Evolutionary conservation across 2,113 vertebrate genomes (phyloP).

Genomic region (Peromyscus maniculatus): DNA sequence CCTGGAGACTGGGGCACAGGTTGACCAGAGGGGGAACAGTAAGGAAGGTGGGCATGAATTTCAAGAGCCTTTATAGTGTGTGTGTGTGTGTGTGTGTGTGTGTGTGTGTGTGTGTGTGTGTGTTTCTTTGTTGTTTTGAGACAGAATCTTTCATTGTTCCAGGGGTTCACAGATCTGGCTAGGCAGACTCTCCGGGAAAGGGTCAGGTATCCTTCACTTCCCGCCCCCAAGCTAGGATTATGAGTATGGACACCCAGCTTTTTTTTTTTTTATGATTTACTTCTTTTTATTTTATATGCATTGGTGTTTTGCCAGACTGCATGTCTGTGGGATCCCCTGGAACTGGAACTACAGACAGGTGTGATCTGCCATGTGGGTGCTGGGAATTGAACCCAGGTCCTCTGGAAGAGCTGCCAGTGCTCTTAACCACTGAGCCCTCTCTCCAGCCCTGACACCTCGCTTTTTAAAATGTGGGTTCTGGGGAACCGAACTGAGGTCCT

Average conservation of each 20-base stretch:
- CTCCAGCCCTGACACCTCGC: background rate
- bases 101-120: too few relatives aligned
- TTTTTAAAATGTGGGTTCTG: background rate
- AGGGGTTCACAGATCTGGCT: background rate
- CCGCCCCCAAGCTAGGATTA: background rate
- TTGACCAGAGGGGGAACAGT: fast-evolving
- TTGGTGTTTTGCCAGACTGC: too few relatives aligned
- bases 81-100: too few relatives aligned
- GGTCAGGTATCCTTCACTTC: too few relatives aligned
- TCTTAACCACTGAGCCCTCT: background rate
- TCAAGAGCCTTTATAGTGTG: background rate
- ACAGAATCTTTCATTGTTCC: background rate
- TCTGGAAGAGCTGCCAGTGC: background rate
- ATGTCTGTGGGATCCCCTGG: background rate
- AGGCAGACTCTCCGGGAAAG: background rate
- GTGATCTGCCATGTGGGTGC: background rate
- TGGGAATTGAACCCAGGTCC: background rate
- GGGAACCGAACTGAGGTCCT: background rate
- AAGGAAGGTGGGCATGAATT: background rate
- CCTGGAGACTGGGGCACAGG: background rate
- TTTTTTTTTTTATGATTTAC: too few relatives aligned
- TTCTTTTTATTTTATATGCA: too few relatives aligned
- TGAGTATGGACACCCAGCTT: too few relatives aligned
- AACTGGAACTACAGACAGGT: background rate
- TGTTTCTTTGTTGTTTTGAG: background rate